These are phyloP conservation scores for Limnephilus auricula DNA, from an alignment of 2,888 invertebrate species.

Conservation along the genomic window DNA sequence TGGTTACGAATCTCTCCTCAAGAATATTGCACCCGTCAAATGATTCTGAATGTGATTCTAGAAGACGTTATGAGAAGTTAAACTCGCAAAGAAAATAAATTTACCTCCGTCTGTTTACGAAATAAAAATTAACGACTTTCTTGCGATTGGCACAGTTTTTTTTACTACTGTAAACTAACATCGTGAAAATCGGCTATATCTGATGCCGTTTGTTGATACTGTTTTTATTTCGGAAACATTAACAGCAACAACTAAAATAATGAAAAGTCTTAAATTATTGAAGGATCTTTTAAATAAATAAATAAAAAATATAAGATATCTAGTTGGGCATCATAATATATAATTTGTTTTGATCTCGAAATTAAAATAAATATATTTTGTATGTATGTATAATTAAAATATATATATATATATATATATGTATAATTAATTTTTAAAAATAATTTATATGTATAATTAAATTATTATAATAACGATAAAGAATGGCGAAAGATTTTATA, in stretches of 20 bases:
- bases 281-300: background rate
- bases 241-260: background rate
- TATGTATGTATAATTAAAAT: too few species aligned
- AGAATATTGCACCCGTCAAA: background rate
- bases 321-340: too few species aligned
- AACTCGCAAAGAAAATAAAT: slow-evolving; percentile 2
- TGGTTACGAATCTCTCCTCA: background rate
- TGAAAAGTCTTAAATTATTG: background rate
- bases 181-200: background rate
- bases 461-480: too few species aligned
- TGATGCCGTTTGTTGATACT: background rate
- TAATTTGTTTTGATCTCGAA: too few species aligned
- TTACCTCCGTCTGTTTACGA: background rate
- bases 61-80: background rate
- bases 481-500: too few species aligned
- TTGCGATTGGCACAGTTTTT: background rate
- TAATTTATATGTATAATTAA: too few species aligned
- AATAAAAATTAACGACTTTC: background rate
- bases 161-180: background rate
- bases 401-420: too few species aligned
- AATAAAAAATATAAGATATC: background rate
- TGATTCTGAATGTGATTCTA: slow-evolving; percentile 2
- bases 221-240: background rate
- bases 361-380: too few species aligned
- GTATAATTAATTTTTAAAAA: too few species aligned